Base-by-base conservation (phyloP, 2,888 invertebrate genomes). In the Neoaliturus tenellus region DNA sequence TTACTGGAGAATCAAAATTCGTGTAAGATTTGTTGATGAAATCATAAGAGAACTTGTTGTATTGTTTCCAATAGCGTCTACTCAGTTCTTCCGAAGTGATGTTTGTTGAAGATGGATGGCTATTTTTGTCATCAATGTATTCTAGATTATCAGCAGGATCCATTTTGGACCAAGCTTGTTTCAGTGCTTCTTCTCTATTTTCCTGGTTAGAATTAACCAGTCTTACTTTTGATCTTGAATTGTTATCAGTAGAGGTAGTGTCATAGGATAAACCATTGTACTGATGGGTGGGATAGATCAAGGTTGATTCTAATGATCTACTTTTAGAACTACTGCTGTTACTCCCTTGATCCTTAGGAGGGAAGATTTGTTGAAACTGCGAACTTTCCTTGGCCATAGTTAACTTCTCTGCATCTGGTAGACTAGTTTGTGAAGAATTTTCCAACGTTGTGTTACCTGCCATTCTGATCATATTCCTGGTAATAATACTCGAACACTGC, bases 321-420 rank as follows among this genome's bases (percentile, higher is more conserved):
- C 6, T 62, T 31, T 25, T 3, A 31, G 28, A 1, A 28, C 14
- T 28, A 17, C 62, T 62, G 6, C 17, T 31, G 14, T 28, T 62
- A n/a, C 28, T 28, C 4, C 14, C 28, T 31, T 62, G 62, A 87
- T 69, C 1, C n/a, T 41, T 28, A 62, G 73, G 35, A 35, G 39
- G 73, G n/a, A 73, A 23, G 1, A 28, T 86, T 87, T 25, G 71
- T 44, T 25, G 87, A 87, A 44, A 85, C 86, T 82, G 88, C 89
- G 8, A 1, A n/a, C 14, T 44, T 33, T 14, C 73, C 4, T 35
- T 14, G n/a, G 17, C 3, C 6, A n/a, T 82, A 83, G 14, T 84
- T 25, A 39, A 71, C 62, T 62, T 31, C 4, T 62, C 31, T 0
- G 62, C 17, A 3, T 17, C 84, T 55, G 28, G 67, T 23, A 14